phyloP scores from a whole-genome alignment of 2,888 invertebrate species.

The Steinernema carpocapsae region DNA sequence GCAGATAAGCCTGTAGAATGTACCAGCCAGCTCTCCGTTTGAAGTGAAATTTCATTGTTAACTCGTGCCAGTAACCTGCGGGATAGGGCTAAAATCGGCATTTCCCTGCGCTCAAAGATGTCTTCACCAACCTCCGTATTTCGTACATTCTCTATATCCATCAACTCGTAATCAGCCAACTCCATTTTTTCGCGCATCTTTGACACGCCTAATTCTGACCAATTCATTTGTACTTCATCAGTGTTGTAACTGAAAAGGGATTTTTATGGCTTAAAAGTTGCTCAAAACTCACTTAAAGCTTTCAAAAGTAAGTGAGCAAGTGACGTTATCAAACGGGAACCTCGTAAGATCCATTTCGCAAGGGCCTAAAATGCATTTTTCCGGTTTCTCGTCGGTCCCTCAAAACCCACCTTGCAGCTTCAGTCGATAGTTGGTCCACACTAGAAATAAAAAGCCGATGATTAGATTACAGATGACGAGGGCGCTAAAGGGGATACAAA shows the following conservation, averaged over 20 bases:
- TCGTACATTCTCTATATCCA: conserved; percentile 58
- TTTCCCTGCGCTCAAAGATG: not conserved
- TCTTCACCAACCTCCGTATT: conserved; percentile 55
- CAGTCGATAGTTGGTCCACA: conserved; percentile 68
- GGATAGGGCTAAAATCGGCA: conserved; percentile 60
- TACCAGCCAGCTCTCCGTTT: conserved; percentile 68
- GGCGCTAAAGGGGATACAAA: not conserved
- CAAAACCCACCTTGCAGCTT: conserved; percentile 58
- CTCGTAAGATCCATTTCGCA: conserved; percentile 67
- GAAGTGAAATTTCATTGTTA: conserved; percentile 68
- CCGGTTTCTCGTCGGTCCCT: not conserved
- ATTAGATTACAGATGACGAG: not conserved
- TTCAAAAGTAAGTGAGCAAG: conserved; percentile 68
- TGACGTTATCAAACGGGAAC: conserved; percentile 69
- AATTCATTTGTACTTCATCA: conserved; percentile 68
- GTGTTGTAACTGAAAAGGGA: conserved; percentile 65
- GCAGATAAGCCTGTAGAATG: conserved; percentile 68
- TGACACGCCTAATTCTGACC: conserved; percentile 63
- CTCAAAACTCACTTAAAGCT: conserved; percentile 63
- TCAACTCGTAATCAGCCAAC: conserved; percentile 67
- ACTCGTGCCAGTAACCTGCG: conserved; percentile 68
- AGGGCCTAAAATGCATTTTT: conserved; percentile 49
- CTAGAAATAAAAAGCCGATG: conserved; percentile 46
- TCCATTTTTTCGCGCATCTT: conserved; percentile 68
- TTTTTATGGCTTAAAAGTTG: not conserved